Evolutionary conservation across 1,140 invertebrate species (phyloP).

Genomic region (Latrodectus geometricus): DNA sequence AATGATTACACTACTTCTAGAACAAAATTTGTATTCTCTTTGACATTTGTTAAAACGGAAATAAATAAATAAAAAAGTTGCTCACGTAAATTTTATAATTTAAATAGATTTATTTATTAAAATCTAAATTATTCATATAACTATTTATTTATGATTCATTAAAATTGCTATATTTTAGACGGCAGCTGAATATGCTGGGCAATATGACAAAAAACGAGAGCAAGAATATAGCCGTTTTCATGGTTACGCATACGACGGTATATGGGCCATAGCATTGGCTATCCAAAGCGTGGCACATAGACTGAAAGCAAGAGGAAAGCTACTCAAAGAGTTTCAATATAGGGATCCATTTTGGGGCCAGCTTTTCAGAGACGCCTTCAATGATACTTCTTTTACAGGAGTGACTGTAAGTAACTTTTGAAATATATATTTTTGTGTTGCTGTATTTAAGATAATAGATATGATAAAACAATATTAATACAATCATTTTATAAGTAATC

Average conservation of each 20-base stretch:
- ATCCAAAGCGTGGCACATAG: constrained; percentile 86
- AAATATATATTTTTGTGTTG: too few relatives aligned
- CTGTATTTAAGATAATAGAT: too few relatives aligned
- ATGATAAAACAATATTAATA: too few relatives aligned
- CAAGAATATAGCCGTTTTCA: constrained; percentile 92
- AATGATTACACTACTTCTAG: too few relatives aligned
- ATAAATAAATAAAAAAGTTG: too few relatives aligned
- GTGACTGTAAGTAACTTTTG: constrained; percentile 81
- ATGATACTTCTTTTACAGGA: constrained; percentile 91
- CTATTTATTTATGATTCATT: background rate
- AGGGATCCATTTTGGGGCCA: constrained; percentile 87
- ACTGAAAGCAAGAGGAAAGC: constrained; percentile 67
- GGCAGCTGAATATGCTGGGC: constrained; percentile 84
- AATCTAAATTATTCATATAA: background rate
- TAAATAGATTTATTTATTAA: too few relatives aligned
- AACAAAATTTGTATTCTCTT: too few relatives aligned
- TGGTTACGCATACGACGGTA: constrained; percentile 96
- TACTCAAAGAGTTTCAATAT: constrained; percentile 82
- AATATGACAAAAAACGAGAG: constrained; percentile 84
- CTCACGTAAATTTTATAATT: too few relatives aligned
- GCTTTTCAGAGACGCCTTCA: constrained; percentile 86
- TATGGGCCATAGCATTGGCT: constrained; percentile 94
- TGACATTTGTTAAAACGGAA: background rate
- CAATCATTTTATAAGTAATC: too few relatives aligned
- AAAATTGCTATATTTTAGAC: constrained; percentile 75